Evolutionary conservation across 2,888 invertebrate species (phyloP), one percentile per base, ranked within the genome.

Genomic region (Sesia bembeciformis): DNA sequence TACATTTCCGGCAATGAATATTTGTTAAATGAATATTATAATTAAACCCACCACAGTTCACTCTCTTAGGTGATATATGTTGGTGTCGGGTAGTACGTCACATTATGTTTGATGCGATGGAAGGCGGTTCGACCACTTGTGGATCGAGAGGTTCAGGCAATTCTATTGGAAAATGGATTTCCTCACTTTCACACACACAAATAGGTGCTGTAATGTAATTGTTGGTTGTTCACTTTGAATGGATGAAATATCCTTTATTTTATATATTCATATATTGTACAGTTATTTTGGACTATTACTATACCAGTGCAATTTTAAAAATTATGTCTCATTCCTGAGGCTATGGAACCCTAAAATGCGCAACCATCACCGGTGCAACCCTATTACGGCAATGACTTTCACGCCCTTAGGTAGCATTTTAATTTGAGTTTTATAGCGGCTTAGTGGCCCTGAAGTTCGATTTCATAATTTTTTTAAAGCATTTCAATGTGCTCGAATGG

Each of bases 41-140:
- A 23, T 23, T 23, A 23, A 23, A 1, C 23, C 23, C 23, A 23
- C 23, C 23, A 23, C 23, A 23, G 23, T 23, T 23, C 23, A 23
- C 23, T 23, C 1, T 23, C 23, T 23, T 23, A 1, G 23, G 23
- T 23, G 23, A 2, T 23, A 23, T 23, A 23, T 23, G 23, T 23
- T 23, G 23, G 23, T 23, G 23, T 23, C 23, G 23, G 23, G 23
- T 23, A 23, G 23, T 23, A 23, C 23, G 23, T 23, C 23, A 23
- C 23, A 23, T 23, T 23, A 23, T 23, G 23, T 23, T 23, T 23
- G 23, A 23, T 23, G 23, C 50, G 72, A 71, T 65, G 66, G 70
- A 76, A 76, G 72, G 73, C 75, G 76, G 77, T 74, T 64, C 84
- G 78, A 88, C 88, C 87, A 88, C 88, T 88, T 88, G 88, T 89